Conservation (phyloP, 37 sponge, comb jelly and placozoan genomes). For the Agelas oroides region DNA sequence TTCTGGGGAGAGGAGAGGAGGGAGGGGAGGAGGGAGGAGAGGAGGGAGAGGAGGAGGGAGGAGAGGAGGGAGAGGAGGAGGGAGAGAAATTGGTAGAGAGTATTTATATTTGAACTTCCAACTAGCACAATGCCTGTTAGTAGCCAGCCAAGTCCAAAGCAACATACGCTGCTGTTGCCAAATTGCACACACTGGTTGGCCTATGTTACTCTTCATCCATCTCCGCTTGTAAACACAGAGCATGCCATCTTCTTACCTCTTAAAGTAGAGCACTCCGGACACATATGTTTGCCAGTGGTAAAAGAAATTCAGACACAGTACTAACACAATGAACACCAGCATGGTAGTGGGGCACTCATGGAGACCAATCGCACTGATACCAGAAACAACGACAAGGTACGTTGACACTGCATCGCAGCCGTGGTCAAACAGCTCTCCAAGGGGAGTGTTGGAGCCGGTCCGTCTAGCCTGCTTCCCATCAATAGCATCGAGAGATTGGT, state of each 20-base stretch:
- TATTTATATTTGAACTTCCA: too few species aligned
- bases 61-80: too few species aligned
- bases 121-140: too few species aligned
- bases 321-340: slow-evolving; percentile 53
- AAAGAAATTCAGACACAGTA: slow-evolving; percentile 62
- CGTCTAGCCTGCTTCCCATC: slow-evolving; percentile 98
- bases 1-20: slow-evolving; percentile 35
- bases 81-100: too few species aligned
- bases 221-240: too few species aligned
- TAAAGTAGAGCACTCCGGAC: slow-evolving; percentile 80
- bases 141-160: too few species aligned
- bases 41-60: too few species aligned
- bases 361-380: slow-evolving; percentile 47
- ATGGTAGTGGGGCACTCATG: slow-evolving; percentile 42
- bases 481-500: slow-evolving; percentile 91
- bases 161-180: too few species aligned
- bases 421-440: slow-evolving; percentile 97
- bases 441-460: slow-evolving; percentile 62
- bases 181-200: too few species aligned
- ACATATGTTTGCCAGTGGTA: slow-evolving; percentile 95
- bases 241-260: slow-evolving; percentile 71
- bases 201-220: too few species aligned
- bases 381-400: slow-evolving; percentile 59
- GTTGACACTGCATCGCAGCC: slow-evolving; percentile 94
- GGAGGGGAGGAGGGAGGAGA: too few species aligned